These are phyloP conservation scores for Volucella zonaria DNA, from an alignment of 2,888 invertebrate species.

Conservation along the genomic window DNA sequence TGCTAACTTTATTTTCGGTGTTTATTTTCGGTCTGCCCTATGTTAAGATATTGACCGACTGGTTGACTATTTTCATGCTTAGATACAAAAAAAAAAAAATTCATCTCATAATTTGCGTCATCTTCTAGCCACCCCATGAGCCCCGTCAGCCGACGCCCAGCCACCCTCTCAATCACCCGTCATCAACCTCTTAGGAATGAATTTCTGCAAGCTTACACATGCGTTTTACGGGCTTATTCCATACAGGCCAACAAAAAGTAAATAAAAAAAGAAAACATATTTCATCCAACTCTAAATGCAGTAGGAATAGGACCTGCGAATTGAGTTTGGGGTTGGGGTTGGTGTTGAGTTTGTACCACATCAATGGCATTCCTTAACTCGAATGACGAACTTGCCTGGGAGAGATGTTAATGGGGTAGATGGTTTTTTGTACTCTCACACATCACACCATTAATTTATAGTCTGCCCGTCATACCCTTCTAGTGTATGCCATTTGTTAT, in stretches of 20 bases:
- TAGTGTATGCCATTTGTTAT: slow-evolving; percentile 48
- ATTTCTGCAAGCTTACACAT: slow-evolving; percentile 63
- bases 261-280: slow-evolving; percentile 16
- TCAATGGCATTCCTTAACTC: slow-evolving; percentile 26
- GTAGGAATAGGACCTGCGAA: background rate
- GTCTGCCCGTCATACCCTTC: slow-evolving; percentile 17
- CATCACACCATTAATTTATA: slow-evolving; percentile 44
- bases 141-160: background rate
- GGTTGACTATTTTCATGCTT: slow-evolving; percentile 8
- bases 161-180: background rate
- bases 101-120: slow-evolving; percentile 48
- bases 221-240: slow-evolving; percentile 56
- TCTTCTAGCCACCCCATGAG: slow-evolving; percentile 15
- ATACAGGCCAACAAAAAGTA: slow-evolving; percentile 16
- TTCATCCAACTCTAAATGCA: slow-evolving; percentile 47
- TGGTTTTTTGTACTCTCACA: slow-evolving; percentile 19
- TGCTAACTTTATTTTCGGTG: slow-evolving; percentile 11
- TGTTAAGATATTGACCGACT: slow-evolving; percentile 7
- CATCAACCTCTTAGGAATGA: slow-evolving; percentile 26
- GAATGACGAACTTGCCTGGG: slow-evolving; percentile 22
- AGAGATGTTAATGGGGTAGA: background rate
- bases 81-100: slow-evolving; percentile 15
- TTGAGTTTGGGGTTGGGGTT: background rate
- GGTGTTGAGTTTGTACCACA: slow-evolving; percentile 26
- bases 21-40: slow-evolving; percentile 8